Evolutionary conservation across 2,113 vertebrate species (phyloP).

Genomic region (Falco punctatus): DNA sequence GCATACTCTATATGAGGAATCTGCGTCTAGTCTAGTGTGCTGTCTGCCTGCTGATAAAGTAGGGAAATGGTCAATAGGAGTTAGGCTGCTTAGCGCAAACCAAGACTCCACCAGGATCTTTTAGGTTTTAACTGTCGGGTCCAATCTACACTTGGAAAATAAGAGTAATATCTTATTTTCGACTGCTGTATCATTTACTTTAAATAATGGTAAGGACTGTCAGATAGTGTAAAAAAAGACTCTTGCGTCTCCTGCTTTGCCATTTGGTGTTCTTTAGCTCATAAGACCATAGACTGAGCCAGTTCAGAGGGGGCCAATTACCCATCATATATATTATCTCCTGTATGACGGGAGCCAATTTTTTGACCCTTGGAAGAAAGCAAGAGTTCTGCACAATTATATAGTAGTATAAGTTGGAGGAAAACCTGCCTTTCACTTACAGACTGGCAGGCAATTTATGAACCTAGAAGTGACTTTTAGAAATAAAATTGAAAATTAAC

Average conservation of each 20-base stretch:
- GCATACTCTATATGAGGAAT: background rate
- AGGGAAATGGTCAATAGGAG: background rate
- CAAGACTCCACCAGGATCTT: background rate
- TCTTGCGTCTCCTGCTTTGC: background rate
- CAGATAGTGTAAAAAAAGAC: background rate
- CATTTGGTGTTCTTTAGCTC: background rate
- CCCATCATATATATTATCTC: background rate
- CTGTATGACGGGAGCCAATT: background rate
- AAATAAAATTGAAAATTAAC: background rate
- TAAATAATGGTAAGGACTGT: no score
- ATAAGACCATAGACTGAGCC: background rate
- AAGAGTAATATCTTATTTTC: background rate
- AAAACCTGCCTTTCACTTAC: background rate
- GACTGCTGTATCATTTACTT: background rate
- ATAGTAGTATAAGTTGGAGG: background rate
- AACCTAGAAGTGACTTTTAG: background rate
- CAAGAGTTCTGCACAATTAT: background rate
- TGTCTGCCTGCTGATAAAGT: background rate
- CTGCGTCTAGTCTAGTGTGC: background rate
- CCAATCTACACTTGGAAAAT: background rate
- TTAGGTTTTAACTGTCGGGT: background rate
- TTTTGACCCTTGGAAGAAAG: background rate
- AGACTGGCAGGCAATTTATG: background rate
- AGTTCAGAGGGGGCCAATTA: background rate
- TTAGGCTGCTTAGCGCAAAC: background rate